Evolutionary conservation across 2,113 vertebrate genomes (phyloP), one percentile per base, ranked within the genome.

Genomic region (Gobiocypris rarus): DNA sequence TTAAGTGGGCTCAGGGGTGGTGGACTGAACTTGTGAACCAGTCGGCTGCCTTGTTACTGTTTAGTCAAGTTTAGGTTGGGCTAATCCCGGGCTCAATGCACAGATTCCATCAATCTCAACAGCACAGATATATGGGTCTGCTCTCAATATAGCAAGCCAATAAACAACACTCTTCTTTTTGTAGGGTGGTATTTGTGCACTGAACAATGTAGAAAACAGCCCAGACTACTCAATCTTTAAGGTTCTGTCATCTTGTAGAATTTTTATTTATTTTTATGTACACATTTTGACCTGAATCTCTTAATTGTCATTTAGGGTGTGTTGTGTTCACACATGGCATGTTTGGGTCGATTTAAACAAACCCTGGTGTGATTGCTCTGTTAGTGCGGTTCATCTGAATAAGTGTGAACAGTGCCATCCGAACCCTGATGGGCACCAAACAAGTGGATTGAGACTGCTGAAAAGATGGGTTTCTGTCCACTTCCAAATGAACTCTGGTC

Each of bases 51-150:
- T 9, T 88, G 85, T 89, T 91, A 84, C 83, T 70, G 85, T 87
- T 90, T 86, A 87, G 91, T 92, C 89, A 90, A 89, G 89, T 91
- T 85, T 89, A 92, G 91, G 86, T 89, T 74, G 84, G 67, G 86
- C 81, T 91, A 92, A 93, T 89, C 89, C 88, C 54, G 54, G 83
- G 88, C 88, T 92, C 82, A 88, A 71, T 83, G 86, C 83, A 48
- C 73, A 87, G 58, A 91, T 87, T 89, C 87, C 75, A 85, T 81
- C 81, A 10, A 83, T 85, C 87, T 91, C 87, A 90, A 84, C 87
- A 87, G 80, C 79, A 69, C 58, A 79, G 87, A 91, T 88, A 71
- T 83, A 89, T 91, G 84, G 73, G 86, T 89, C 87, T 91, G 84
- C 24, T 70, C 70, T 89, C 81, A 59, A 86, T 85, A 75, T 83